Conservation (phyloP, 2,113 vertebrate genomes). For the Cryptomyrus ogoouensis region DNA sequence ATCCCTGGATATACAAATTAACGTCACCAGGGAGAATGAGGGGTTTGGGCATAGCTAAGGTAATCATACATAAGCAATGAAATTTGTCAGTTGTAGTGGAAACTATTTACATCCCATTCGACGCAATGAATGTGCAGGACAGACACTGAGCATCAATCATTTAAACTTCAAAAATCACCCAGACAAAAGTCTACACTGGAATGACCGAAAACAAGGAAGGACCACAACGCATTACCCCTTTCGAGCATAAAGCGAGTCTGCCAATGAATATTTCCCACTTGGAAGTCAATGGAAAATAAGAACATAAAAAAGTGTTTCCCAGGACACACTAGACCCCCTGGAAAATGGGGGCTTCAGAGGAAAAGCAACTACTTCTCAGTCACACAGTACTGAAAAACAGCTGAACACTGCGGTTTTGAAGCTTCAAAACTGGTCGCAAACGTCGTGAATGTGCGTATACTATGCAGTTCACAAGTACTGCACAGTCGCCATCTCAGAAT, state of each 20-base stretch:
- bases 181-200: neutral
- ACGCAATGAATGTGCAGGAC: neutral
- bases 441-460: neutral
- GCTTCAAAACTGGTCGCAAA: neutral
- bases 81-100: neutral
- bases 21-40: neutral
- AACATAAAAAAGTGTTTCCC: neutral
- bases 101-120: neutral
- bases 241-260: neutral
- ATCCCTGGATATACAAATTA: neutral
- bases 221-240: neutral
- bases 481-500: neutral
- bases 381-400: neutral
- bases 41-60: neutral
- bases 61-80: neutral
- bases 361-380: neutral
- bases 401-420: neutral
- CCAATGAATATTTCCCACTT: constrained; percentile 12
- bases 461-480: neutral
- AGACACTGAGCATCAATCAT: neutral
- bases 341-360: neutral
- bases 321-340: neutral
- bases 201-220: neutral
- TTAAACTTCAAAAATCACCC: neutral
- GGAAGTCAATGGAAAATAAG: neutral